Evolutionary conservation across 2,888 invertebrate species (phyloP), one percentile per base, ranked within the genome.

Genomic region (Chouioia cunea): DNA sequence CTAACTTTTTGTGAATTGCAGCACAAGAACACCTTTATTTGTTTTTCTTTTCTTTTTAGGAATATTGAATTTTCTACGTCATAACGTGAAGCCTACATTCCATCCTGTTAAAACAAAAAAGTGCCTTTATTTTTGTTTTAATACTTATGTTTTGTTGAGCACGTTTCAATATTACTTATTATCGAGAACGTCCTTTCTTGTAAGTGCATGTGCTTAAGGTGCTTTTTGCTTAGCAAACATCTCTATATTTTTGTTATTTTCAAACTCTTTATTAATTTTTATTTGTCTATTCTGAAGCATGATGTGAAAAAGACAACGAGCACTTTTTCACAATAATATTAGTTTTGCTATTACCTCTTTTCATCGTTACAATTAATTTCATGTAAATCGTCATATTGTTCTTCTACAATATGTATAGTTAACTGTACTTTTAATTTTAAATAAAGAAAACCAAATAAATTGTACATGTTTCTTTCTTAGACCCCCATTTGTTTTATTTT

Each of bases 381-480:
- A 56, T 70, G 18, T 10, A 62, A 64, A 44, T 66, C 74, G 72
- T 78, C 73, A 76, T 76, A 79, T 80, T 60, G 52, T 57, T 65
- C 47, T 60, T 10, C 52, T 36, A 64, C 54, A 62, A 77, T 78
- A 76, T 83, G 80, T 83, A 81, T 73, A 71, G 79, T 63, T 68
- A 57, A 67, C 78, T 81, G 81, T 82, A 83, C 76, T 78, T 80
- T 80, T 82, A 79, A 76, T 78, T 81, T 78, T 76, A 74, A 80
- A 82, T 79, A 83, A 84, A 81, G 77, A 76, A 62, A 75, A 65
- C 56, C 67, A 59, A 74, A 71, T 74, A 58, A 70, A 75, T 77
- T 73, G 79, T 77, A 73, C 70, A 77, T 82, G 82, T 79, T 82
- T 82, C 79, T 81, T 80, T 78, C 82, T 82, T 83, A 75, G 78